phyloP scores from a whole-genome alignment of 2,888 invertebrate species.

The Nowickia ferox region DNA sequence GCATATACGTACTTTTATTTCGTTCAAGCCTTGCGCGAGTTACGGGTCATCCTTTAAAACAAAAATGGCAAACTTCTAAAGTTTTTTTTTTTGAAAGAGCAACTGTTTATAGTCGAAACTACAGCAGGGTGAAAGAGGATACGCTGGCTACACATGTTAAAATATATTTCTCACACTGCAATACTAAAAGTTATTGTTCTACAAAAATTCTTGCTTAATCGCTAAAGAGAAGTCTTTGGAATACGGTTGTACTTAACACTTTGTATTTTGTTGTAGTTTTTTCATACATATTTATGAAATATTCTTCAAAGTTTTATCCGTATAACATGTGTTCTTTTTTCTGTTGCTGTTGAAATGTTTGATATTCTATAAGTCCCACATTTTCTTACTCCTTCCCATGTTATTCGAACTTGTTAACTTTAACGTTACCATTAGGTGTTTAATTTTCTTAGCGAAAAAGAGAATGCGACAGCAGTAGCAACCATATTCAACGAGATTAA shows the following conservation, averaged over 20 bases:
- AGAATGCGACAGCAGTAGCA: conserved; percentile 11
- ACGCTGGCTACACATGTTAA: conserved; percentile 48
- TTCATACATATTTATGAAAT: conserved; percentile 21
- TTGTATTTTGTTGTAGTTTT: conserved; percentile 17
- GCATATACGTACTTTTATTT: too few relatives aligned
- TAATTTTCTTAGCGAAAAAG: conserved; percentile 52
- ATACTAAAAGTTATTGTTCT: conserved; percentile 22
- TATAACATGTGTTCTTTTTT: conserved; percentile 59
- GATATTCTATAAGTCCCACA: background rate
- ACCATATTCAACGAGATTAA: conserved; percentile 51
- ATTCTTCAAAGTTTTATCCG: conserved; percentile 43
- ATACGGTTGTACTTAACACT: conserved; percentile 45
- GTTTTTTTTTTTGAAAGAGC: conserved; percentile 20
- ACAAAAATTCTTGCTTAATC: conserved; percentile 39
- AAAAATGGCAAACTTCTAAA: conserved; percentile 39
- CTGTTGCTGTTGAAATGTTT: conserved; percentile 25
- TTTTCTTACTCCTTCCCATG: background rate
- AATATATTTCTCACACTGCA: conserved; percentile 46
- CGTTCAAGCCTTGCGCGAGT: too few relatives aligned
- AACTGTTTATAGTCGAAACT: conserved; percentile 42
- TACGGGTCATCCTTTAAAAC: background rate
- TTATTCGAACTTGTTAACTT: background rate
- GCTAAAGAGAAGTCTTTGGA: conserved; percentile 24
- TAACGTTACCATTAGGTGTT: conserved; percentile 42
- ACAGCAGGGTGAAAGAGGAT: conserved; percentile 18